phyloP scores from a whole-genome alignment of 2,113 vertebrate species.

The Gasterosteus aculeatus region DNA sequence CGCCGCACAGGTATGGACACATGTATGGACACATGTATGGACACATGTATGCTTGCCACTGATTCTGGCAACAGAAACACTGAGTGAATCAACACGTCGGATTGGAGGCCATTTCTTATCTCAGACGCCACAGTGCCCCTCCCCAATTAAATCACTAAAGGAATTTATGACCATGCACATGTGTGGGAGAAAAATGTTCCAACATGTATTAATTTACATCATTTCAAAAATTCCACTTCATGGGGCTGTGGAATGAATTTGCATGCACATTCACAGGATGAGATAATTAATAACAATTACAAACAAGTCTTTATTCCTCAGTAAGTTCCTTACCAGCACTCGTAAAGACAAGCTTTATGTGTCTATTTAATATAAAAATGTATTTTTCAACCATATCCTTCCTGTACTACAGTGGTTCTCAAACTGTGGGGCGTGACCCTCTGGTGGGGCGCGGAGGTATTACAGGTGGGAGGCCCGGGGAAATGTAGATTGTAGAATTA shows the following conservation, averaged over 20 bases:
- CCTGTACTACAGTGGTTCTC: not conserved
- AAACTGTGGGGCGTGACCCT: too few species aligned
- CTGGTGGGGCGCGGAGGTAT: too few species aligned
- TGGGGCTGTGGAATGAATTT: too few species aligned
- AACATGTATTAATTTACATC: too few species aligned
- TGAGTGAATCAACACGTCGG: slow-evolving; percentile 2
- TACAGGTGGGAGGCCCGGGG: too few species aligned
- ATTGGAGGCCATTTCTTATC: slow-evolving; percentile 22
- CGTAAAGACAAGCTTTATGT: not conserved
- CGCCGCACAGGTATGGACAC: slow-evolving; percentile 87
- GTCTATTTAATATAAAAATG: not conserved
- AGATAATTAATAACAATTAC: not conserved
- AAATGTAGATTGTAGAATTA: too few species aligned
- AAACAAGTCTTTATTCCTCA: not conserved
- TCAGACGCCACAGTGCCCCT: not conserved
- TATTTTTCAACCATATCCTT: not conserved
- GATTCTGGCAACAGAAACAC: not conserved
- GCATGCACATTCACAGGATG: not conserved
- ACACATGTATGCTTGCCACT: not conserved
- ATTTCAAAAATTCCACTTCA: too few species aligned
- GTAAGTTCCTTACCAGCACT: not conserved
- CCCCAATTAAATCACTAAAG: not conserved
- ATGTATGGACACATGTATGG: too few species aligned
- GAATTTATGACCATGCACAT: not conserved
- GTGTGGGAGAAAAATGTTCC: too few species aligned